Conservation (phyloP, 2,797 vertebrate species). For the Gymnodraco acuticeps region DNA sequence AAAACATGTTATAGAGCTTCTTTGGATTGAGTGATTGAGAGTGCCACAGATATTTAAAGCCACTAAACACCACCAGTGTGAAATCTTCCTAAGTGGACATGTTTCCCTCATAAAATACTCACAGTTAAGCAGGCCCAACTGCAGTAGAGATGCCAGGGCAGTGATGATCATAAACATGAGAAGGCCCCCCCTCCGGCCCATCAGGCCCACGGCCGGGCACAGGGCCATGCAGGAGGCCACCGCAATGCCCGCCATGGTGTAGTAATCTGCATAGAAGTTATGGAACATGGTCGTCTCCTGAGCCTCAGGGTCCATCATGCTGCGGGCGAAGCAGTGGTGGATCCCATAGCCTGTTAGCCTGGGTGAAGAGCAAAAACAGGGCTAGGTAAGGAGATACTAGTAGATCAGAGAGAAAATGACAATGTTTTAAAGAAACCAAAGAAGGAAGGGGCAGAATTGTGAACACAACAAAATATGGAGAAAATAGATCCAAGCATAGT, state of each 20-base stretch:
- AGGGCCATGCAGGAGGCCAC: conserved; percentile 94
- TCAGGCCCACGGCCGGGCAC: conserved; percentile 92
- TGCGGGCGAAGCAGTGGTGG: conserved; percentile 97
- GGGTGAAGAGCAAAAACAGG: conserved; percentile 40
- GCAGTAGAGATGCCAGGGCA: conserved; percentile 94
- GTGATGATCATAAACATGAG: conserved; percentile 98
- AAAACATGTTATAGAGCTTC: neutral
- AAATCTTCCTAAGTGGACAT: neutral
- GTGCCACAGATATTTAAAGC: conserved; percentile 4
- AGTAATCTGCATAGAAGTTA: conserved; percentile 96
- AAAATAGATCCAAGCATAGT: neutral
- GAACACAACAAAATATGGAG: neutral
- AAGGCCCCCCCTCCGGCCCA: conserved; percentile 95
- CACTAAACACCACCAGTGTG: neutral
- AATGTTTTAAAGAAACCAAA: neutral
- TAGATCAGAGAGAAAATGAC: neutral
- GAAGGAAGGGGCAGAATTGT: neutral
- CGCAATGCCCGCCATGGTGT: conserved; percentile 93
- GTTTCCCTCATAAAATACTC: conserved; percentile 75
- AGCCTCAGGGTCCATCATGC: conserved; percentile 92
- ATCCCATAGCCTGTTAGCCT: conserved; percentile 97
- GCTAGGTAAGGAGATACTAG: neutral
- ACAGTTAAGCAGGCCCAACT: conserved; percentile 96
- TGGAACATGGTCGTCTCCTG: conserved; percentile 88
- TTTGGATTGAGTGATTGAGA: neutral